Percentiles rank a stretch among this genome's conserved stretches.
phyloP scores from a whole-genome alignment of 2,113 vertebrate species.

The Elgaria multicarinata region DNA sequence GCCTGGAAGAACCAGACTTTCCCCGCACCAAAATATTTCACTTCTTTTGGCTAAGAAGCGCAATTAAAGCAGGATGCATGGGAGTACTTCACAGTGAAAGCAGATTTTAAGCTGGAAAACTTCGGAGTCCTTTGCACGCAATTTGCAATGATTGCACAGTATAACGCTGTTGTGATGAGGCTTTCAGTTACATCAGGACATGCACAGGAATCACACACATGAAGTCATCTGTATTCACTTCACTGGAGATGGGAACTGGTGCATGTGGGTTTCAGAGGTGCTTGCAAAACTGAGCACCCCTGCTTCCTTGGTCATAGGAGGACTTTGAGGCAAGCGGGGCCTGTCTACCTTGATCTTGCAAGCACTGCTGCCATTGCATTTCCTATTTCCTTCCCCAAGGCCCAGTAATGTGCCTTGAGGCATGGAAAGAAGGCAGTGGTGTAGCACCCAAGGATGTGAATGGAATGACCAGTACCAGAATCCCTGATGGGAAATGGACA shows the following conservation, averaged over 20 bases:
- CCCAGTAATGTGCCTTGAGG: neutral
- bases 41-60: too few species aligned
- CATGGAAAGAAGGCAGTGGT: neutral
- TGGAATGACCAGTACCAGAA: neutral
- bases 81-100: too few species aligned
- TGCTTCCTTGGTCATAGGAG: neutral
- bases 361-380: neutral
- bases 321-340: neutral
- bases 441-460: neutral
- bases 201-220: neutral
- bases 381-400: neutral
- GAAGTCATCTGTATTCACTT: neutral
- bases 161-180: too few species aligned
- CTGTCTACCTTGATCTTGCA: neutral
- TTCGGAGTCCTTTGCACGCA: too few species aligned
- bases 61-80: too few species aligned
- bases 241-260: neutral
- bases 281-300: neutral
- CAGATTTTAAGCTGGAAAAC: too few species aligned
- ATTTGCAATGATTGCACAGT: too few species aligned
- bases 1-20: too few species aligned
- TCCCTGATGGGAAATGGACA: neutral
- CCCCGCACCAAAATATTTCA: too few species aligned
- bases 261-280: neutral
- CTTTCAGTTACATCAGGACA: neutral